Evolutionary conservation across 2,888 invertebrate genomes (phyloP), one percentile per base, ranked within the genome.

Genomic region (Chesias legatella): DNA sequence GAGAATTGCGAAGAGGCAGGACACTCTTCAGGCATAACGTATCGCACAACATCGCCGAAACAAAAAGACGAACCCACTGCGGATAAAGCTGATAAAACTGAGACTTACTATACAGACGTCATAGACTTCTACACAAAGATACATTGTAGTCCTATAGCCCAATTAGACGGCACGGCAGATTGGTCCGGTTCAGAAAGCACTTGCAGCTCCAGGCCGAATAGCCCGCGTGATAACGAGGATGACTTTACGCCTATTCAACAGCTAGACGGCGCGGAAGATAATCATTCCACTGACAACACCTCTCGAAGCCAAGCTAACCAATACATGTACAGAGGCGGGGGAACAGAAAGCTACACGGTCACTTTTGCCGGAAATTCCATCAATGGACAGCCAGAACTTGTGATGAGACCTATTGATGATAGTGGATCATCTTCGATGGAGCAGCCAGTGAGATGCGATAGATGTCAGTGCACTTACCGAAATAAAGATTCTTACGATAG

Each of bases 391-490:
- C 81, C 80, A 42, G 89, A 82, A 65, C 65, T 78, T 43, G 81
- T 81, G 1, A 88, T 88, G 84, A 67, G 86, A 39, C 79, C 86
- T 3, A 60, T 86, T 43, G 88, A 85, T 38, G 88, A 88, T 34
- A 70, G 67, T 17, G 65, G 77, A 17, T 67, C 65, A 1, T 66
- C 71, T 28, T 64, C 84, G 23, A 89, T 89, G 25, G 93, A 94
- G 57, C 91, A 93, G 58, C 94, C 94, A 5, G 96, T 97, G 0
- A 94, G 94, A 60, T 98, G 97, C 75, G 92, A 94, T 56, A 91
- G 94, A 50, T 98, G 97, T 67, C 95, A 95, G 60, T 94, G 96
- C 64, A 95, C 95, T 1, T 96, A 95, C 64, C 89, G 95, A 60
- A 95, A 95, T 32, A 92, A 92, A 50, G 93, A 93, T 44, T 95